These are phyloP conservation scores for Petroica traversi DNA, from an alignment of 2,113 vertebrate genomes.

Conservation along the genomic window DNA sequence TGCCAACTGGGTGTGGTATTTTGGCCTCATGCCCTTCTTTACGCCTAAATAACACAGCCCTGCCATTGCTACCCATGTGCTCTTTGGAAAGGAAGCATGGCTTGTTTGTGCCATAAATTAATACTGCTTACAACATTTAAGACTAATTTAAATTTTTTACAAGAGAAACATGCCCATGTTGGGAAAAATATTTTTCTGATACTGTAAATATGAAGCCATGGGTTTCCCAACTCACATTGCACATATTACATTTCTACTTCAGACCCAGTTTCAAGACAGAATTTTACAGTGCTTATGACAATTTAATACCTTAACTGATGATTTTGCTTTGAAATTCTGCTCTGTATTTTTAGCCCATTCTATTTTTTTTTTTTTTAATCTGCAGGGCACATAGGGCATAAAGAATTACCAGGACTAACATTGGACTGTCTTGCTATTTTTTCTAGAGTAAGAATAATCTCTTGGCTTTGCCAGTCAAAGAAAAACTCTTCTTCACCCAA, in stretches of 20 bases:
- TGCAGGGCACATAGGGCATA: not conserved
- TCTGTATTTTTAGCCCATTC: not conserved
- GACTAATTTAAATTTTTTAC: not conserved
- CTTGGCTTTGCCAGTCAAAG: not conserved
- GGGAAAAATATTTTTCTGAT: not conserved
- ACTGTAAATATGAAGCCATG: not conserved
- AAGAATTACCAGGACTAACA: not conserved
- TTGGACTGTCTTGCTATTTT: not conserved
- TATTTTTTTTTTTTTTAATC: not conserved
- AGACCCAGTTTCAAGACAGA: not conserved
- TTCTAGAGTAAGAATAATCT: not conserved
- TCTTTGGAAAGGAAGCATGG: not conserved
- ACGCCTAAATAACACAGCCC: not conserved
- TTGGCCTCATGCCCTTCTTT: not conserved
- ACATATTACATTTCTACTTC: not conserved
- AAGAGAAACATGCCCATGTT: not conserved
- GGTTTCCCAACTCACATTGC: not conserved
- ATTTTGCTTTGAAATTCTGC: not conserved
- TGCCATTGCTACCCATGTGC: not conserved
- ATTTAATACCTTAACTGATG: not conserved
- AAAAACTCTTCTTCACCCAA: not conserved
- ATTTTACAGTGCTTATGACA: not conserved
- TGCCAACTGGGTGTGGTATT: not conserved
- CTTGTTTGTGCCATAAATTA: not conserved
- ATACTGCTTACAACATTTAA: not conserved